Evolutionary conservation across 2,888 invertebrate species (phyloP).

Genomic region (Cheilosia pagana): DNA sequence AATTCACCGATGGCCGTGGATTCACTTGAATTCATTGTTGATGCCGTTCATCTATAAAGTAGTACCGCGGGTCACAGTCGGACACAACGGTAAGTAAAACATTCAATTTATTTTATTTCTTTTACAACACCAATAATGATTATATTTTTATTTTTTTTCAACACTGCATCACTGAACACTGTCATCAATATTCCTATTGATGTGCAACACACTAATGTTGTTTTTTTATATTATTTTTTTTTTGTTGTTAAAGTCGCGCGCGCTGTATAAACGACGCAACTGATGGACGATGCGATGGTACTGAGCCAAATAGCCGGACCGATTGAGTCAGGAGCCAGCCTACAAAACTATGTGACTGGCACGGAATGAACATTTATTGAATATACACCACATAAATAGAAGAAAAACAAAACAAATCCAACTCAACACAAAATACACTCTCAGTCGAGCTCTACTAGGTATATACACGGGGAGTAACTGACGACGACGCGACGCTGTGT

Average conservation of each 20-base stretch:
- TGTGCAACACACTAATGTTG: neutral
- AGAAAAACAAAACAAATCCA: slow-evolving; percentile 72
- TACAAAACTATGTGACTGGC: slow-evolving; percentile 63
- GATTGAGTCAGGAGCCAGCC: slow-evolving; percentile 44
- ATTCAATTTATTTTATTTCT: slow-evolving; percentile 25
- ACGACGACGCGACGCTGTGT: slow-evolving; percentile 10
- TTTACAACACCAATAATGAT: neutral
- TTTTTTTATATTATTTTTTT: neutral
- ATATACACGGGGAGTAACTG: neutral
- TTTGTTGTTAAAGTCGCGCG: slow-evolving; percentile 5
- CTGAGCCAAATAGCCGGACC: slow-evolving; percentile 45
- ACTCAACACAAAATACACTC: slow-evolving; percentile 43
- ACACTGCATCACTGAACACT: slow-evolving; percentile 13
- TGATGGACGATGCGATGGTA: slow-evolving; percentile 52
- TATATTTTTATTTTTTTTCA: slow-evolving; percentile 3
- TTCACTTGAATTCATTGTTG: slow-evolving; percentile 73
- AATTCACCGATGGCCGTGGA: slow-evolving; percentile 56
- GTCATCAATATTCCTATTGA: neutral
- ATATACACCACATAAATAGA: slow-evolving; percentile 72
- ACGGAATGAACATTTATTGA: slow-evolving; percentile 61
- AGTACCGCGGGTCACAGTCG: slow-evolving; percentile 41
- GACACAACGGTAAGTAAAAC: slow-evolving; percentile 35
- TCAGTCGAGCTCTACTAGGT: slow-evolving; percentile 14
- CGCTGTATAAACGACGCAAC: slow-evolving; percentile 29
- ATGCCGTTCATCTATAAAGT: slow-evolving; percentile 44